Base-by-base conservation (phyloP, 2,113 vertebrate genomes). In the Miniopterus natalensis region DNA sequence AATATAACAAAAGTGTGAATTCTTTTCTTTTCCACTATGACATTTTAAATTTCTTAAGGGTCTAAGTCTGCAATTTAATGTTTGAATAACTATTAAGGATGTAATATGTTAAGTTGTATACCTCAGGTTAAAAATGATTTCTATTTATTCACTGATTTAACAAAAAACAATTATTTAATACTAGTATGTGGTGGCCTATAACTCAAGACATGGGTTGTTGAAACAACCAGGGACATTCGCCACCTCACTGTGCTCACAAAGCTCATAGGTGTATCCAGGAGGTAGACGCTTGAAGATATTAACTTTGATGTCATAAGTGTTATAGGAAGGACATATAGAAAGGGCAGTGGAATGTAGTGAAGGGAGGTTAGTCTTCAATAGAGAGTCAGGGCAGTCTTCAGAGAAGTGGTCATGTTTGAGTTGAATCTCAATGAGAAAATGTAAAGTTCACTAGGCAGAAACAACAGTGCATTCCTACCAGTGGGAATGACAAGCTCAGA, bases 401-500 rank as follows among this genome's bases (percentile, higher is more conserved):
- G 27, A 20, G 49, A 89, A 83, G 27, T 68, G 51, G 55, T 92
- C 20, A 3, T 36, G 51, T 63, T 70, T 93, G 40, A 91, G 68
- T 23, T 85, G 90, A 95, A 91, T 95, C 92, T 96, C 83, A 85
- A 36, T 79, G 85, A 79, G 65, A 80, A 87, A 84, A 95, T 95
- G 75, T 92, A 94, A 96, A 96, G 89, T 97, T 97, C 96, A 94
- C 84, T 53, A 87, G n/a, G 74, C 55, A 77, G 87, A 36, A 94
- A 92, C 95, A 90, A 86, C 93, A 68, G 45, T 40, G 6, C 65
- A 96, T 96, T 95, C 84, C 80, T 92, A 81, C 87, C 70, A 75
- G 75, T 1, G 23, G 59, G 79, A 95, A 80, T 92, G 87, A 77
- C 86, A 95, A 92, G n/a, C 92, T 49, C 65, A 79, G 79, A 87